phyloP scores from a whole-genome alignment of 2,797 vertebrate species.

The Phoeniculus purpureus region DNA sequence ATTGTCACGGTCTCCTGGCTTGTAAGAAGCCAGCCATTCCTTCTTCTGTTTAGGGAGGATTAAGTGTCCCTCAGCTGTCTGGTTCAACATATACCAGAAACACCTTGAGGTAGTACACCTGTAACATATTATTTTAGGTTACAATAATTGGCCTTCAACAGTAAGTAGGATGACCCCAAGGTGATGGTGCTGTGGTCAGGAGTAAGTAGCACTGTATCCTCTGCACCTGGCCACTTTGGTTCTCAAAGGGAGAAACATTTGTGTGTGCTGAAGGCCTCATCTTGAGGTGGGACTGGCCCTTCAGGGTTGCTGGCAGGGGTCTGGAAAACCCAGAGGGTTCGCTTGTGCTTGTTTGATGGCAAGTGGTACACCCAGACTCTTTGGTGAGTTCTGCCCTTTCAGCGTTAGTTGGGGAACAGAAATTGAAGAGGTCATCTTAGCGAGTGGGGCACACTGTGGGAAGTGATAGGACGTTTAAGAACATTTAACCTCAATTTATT shows the following conservation, averaged over 20 bases:
- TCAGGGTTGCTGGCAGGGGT: not conserved
- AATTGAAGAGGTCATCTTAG: not conserved
- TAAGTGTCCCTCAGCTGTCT: no score
- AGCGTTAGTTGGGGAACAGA: not conserved
- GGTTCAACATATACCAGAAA: no score
- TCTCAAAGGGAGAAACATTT: not conserved
- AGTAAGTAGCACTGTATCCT: fast-evolving
- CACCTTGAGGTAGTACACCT: no score
- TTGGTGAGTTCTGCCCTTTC: fast-evolving
- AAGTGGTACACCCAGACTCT: fast-evolving
- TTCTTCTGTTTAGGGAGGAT: no score
- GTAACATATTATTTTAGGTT: no score
- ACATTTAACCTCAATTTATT: not conserved
- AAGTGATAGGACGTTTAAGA: not conserved
- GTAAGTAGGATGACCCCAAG: not conserved
- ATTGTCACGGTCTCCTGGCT: no score
- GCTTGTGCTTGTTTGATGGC: fast-evolving
- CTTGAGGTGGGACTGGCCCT: not conserved
- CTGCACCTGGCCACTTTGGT: fast-evolving
- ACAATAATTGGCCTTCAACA: no score
- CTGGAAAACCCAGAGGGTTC: fast-evolving
- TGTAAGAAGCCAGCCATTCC: no score
- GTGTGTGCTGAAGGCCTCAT: not conserved
- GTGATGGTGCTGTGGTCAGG: not conserved
- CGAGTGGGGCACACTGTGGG: fast-evolving